Evolutionary conservation across 2,797 vertebrate species (phyloP).

Genomic region (Muscicapa striata): DNA sequence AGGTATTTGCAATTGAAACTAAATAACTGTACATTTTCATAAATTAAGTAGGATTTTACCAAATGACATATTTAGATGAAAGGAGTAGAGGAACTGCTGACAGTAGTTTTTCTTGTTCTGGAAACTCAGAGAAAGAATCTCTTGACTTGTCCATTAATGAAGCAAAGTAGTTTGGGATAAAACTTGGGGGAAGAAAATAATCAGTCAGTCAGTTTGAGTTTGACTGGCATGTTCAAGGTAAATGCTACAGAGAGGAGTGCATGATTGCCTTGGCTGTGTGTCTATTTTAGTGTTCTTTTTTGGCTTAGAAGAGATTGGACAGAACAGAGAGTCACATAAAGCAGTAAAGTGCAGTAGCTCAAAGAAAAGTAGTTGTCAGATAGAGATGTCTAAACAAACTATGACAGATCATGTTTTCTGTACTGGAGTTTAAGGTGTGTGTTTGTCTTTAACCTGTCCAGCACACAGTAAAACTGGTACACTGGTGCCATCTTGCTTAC

Average conservation of each 20-base stretch:
- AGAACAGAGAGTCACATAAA: neutral
- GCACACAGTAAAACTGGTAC: constrained; percentile 9
- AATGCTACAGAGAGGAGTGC: neutral
- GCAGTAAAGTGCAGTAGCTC: neutral
- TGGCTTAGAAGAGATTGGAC: neutral
- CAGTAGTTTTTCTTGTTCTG: neutral
- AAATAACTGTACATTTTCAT: neutral
- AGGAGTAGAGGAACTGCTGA: neutral
- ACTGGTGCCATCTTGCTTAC: constrained; percentile 67
- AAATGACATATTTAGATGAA: neutral
- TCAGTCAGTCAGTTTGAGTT: neutral
- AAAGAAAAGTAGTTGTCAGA: neutral
- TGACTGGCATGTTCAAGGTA: neutral
- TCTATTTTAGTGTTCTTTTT: neutral
- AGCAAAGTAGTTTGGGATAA: neutral
- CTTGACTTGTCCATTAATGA: neutral
- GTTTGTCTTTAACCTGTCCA: neutral
- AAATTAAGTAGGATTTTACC: neutral
- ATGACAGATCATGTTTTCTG: neutral
- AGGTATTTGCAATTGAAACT: neutral
- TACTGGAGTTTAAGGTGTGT: neutral
- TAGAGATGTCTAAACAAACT: neutral
- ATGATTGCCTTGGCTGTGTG: neutral
- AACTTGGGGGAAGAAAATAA: neutral
- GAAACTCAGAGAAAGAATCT: neutral